Base-by-base conservation (phyloP, 1,140 invertebrate genomes). In the Tetramorium parvispinum region DNA sequence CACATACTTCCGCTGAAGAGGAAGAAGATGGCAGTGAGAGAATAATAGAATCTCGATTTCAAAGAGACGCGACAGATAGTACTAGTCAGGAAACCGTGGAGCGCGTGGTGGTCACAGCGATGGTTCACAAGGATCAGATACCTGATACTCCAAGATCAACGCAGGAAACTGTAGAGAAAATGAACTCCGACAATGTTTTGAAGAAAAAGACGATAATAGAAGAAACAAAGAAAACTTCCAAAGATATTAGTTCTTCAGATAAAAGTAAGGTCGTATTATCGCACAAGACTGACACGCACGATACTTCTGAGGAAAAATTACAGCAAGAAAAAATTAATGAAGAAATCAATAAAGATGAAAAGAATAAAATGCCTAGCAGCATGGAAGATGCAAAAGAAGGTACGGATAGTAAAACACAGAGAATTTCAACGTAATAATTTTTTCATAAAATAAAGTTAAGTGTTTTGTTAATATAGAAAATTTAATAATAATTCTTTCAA, bases 51-150 rank as follows among this genome's bases (percentile, higher is more conserved):
- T 85, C 65, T 75, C 89, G 89, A 76, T 90, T 90, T 82, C 82
- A 81, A 0, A 89, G 88, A 24, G 93, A 95, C 55, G 75, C 85
- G 3, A 94, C 92, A 10, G 95, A 95, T 32, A 95, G 93, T 63
- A 95, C 94, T 0, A 95, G 94, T 57, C 94, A 95, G 21, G 94
- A 95, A 37, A 93, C 93, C 0, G 93, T 94, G 0, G 94, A 95
- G 76, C 91, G 88, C 16, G 92, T 95, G 0, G 79, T 93, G 2
- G 92, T 95, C 1, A 93, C 93, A 16, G 95, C 94, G 0, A 92
- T 95, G 53, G 89, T 95, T 21, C 95, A 95, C 76, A 94, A 95
- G 71, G 92, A 94, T 79, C 93, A 95, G 57, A 46, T 79, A 0
- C 90, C 92, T 0, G 94, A 94, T 40, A 94, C 92, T 4, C 93